phyloP scores from a whole-genome alignment of 1,140 invertebrate species.

The Zaprionus kolodkinae region DNA sequence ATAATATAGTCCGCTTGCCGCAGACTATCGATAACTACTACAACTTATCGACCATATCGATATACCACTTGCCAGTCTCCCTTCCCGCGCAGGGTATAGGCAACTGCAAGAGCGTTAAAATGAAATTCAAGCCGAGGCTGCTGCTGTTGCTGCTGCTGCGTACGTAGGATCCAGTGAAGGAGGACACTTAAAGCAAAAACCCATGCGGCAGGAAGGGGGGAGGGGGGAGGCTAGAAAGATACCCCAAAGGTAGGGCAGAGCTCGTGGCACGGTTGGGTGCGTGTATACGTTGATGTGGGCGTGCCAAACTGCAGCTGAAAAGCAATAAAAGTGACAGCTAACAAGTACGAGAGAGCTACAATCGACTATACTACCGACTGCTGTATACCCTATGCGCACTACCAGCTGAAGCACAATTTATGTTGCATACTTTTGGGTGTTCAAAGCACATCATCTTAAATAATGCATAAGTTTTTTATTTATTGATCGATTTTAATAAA shows the following conservation, averaged over 20 bases:
- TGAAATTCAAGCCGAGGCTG: conserved; percentile 73
- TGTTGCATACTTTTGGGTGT: no score
- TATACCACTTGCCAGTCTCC: neutral
- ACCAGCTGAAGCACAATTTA: no score
- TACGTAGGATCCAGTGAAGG: conserved; percentile 18
- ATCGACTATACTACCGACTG: no score
- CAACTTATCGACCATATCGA: neutral
- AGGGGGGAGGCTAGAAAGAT: neutral
- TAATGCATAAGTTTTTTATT: no score
- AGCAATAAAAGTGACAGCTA: conserved; percentile 63
- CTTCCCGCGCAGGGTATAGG: conserved; percentile 12
- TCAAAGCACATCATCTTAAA: no score
- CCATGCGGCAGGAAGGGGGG: no score
- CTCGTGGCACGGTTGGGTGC: neutral
- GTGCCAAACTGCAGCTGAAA: conserved; percentile 42
- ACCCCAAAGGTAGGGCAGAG: neutral
- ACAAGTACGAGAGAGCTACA: no score
- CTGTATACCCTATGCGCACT: no score
- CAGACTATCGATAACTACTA: no score
- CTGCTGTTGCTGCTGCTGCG: conserved; percentile 42
- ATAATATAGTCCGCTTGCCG: no score
- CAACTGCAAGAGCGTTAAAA: conserved; percentile 72
- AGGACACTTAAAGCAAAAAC: neutral
- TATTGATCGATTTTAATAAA: no score
- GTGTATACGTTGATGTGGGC: conserved; percentile 5